phyloP scores from a whole-genome alignment of 2,888 invertebrate species.

The Andrena praecox region DNA sequence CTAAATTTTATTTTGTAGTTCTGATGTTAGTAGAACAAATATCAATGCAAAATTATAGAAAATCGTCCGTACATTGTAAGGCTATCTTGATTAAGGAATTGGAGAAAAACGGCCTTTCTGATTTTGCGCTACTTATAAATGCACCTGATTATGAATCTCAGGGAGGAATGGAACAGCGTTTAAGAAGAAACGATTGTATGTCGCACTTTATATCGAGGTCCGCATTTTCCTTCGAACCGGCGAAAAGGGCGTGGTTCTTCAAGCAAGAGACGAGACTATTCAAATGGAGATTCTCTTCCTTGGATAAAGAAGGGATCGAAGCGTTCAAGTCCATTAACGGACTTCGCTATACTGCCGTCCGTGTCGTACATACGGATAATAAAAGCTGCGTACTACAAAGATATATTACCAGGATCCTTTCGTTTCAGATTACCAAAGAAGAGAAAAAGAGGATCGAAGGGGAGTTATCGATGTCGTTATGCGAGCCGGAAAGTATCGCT shows the following conservation, averaged over 20 bases:
- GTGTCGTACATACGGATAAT: constrained; percentile 40
- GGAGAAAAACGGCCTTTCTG: constrained; percentile 7
- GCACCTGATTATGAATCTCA: constrained; percentile 85
- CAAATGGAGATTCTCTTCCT: constrained; percentile 89
- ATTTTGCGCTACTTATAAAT: constrained; percentile 85
- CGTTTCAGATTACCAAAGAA: constrained; percentile 87
- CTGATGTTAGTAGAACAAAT: constrained; percentile 44
- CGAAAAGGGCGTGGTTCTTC: constrained; percentile 95
- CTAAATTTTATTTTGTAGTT: constrained; percentile 43
- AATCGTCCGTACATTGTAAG: constrained; percentile 27
- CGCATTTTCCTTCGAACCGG: constrained; percentile 95
- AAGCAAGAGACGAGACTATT: constrained; percentile 96
- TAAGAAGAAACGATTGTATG: constrained; percentile 92
- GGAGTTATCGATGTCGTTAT: constrained; percentile 85
- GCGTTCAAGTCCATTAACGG: constrained; percentile 89
- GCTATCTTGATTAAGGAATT: constrained; percentile 27
- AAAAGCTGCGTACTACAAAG: neutral
- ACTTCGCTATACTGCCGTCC: constrained; percentile 87
- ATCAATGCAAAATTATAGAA: constrained; percentile 7
- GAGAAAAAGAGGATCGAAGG: constrained; percentile 88
- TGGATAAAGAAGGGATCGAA: constrained; percentile 88
- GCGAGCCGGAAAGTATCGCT: constrained; percentile 86
- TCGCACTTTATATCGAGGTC: constrained; percentile 97
- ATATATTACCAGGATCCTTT: constrained; percentile 14
- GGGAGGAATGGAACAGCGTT: constrained; percentile 87